These are phyloP conservation scores for Tenthredo notha DNA, from an alignment of 2,888 invertebrate species.

Conservation along the genomic window DNA sequence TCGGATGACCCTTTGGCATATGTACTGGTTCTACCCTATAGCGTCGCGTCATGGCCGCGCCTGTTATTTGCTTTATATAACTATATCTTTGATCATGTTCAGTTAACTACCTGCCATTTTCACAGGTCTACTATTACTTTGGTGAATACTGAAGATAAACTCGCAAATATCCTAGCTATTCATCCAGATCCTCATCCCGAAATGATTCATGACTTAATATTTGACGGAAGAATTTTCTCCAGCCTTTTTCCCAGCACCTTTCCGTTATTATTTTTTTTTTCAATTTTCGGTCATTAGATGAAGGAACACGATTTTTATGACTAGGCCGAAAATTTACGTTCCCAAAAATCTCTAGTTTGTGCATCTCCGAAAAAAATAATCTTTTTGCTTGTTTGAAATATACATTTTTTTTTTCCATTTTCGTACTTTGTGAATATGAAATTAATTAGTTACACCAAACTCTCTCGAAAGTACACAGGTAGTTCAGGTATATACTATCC, in stretches of 20 bases:
- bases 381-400: not conserved
- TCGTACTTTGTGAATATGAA: not conserved
- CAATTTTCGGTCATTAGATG: no score
- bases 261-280: not conserved
- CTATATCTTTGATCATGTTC: not conserved
- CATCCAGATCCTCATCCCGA: not conserved
- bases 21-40: not conserved
- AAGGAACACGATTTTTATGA: no score
- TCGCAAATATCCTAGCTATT: conserved; percentile 3
- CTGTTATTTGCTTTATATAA: not conserved
- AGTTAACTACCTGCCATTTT: not conserved
- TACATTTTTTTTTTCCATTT: not conserved
- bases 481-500: not conserved
- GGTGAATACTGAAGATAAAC: not conserved
- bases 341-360: no score
- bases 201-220: not conserved
- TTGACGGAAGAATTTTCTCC: not conserved
- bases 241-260: not conserved
- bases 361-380: no score
- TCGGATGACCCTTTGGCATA: conserved; percentile 5
- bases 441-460: not conserved
- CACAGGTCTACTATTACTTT: not conserved
- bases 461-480: not conserved
- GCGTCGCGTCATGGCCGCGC: not conserved
- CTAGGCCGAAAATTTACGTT: no score